A percentile compares a stretch with the other conserved stretches of the same genome.
phyloP scores from a whole-genome alignment of 2,113 vertebrate genomes.

The Sinocyclocheilus anophthalmus region DNA sequence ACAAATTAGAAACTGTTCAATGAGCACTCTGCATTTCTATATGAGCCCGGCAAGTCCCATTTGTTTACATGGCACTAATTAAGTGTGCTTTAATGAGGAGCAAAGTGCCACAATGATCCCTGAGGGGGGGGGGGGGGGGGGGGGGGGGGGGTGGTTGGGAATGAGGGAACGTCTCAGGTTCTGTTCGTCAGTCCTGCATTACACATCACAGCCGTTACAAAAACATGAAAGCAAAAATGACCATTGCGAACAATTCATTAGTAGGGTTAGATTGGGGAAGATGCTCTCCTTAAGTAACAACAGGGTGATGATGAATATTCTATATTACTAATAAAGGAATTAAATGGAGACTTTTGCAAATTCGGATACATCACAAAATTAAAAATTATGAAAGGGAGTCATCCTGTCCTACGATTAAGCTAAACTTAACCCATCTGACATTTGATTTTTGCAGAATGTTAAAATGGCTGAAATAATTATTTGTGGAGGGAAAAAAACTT shows the following conservation, averaged over 20 bases:
- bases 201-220: not conserved
- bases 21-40: constrained; percentile 40
- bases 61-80: constrained; percentile 60
- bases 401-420: no score
- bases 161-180: not conserved
- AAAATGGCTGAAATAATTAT: not conserved
- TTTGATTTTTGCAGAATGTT: not conserved
- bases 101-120: constrained; percentile 45
- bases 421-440: not conserved
- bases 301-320: not conserved
- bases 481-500: no score
- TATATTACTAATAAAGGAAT: not conserved
- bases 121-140: no score
- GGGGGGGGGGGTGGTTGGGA: no score
- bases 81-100: constrained; percentile 47
- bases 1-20: constrained; percentile 38
- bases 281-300: not conserved
- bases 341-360: not conserved
- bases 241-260: not conserved
- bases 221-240: not conserved
- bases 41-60: constrained; percentile 49
- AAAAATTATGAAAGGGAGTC: not conserved
- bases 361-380: not conserved
- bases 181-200: not conserved
- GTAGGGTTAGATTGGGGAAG: not conserved